A percentile compares a stretch with the other conserved stretches of the same genome.
phyloP scores from a whole-genome alignment of 2,113 vertebrate species.

The Vulpes vulpes region DNA sequence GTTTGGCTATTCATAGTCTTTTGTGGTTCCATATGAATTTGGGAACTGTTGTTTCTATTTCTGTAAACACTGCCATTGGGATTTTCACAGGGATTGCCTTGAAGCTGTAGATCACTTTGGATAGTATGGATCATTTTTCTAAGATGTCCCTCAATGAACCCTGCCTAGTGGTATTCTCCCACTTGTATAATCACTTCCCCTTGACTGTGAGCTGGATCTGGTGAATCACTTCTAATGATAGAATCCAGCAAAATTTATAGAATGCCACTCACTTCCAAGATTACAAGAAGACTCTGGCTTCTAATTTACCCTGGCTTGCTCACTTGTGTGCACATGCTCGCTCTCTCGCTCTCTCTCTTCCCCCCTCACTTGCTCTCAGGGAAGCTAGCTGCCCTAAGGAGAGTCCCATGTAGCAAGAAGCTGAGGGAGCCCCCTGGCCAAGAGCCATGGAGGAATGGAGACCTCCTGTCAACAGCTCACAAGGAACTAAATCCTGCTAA shows the following conservation, averaged over 20 bases:
- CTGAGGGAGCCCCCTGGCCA: neutral
- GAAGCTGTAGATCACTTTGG: neutral
- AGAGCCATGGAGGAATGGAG: neutral
- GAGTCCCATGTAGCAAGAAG: neutral
- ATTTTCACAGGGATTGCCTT: neutral
- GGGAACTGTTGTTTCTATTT: neutral
- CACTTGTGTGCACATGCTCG: accelerated
- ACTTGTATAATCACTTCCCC: neutral
- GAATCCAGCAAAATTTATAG: neutral
- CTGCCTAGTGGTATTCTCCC: neutral
- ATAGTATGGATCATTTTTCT: neutral
- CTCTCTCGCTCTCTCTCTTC: neutral
- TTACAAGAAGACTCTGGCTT: neutral
- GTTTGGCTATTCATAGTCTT: neutral
- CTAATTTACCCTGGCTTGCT: neutral
- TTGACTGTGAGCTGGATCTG: neutral
- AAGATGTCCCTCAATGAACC: neutral
- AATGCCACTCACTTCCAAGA: neutral
- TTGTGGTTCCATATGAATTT: neutral
- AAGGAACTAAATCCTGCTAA: constrained; percentile 9
- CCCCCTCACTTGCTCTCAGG: neutral
- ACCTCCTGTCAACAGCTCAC: neutral
- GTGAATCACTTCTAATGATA: constrained; percentile 17
- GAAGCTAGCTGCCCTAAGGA: neutral
- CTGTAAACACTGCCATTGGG: neutral